phyloP scores from a whole-genome alignment of 2,113 vertebrate genomes.

The Baryphthengus martii region DNA sequence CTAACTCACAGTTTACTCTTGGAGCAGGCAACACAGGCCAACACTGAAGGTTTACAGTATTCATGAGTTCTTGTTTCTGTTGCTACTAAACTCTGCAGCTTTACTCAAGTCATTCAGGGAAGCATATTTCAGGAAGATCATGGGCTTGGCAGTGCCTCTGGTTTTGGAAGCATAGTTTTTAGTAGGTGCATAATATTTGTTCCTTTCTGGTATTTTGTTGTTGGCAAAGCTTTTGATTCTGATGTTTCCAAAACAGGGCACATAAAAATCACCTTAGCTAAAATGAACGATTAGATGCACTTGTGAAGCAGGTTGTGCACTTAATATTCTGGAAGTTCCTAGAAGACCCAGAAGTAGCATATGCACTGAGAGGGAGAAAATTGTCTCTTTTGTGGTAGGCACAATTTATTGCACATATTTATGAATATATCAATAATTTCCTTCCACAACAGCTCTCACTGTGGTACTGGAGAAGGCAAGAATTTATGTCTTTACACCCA shows the following conservation, averaged over 20 bases:
- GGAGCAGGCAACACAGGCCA: background rate
- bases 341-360: background rate
- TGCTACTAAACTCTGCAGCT: background rate
- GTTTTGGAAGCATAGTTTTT: background rate
- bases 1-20: background rate
- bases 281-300: background rate
- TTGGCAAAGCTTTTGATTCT: background rate
- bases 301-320: background rate
- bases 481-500: background rate
- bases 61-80: background rate
- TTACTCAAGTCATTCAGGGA: background rate
- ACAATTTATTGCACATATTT: fast-evolving
- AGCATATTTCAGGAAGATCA: background rate
- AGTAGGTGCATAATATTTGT: background rate
- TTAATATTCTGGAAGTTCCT: background rate
- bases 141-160: background rate
- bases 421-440: background rate
- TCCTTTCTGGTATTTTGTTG: background rate
- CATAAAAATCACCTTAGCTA: background rate
- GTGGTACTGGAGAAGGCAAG: background rate
- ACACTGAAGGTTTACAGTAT: background rate
- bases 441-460: background rate
- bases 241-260: background rate
- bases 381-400: background rate
- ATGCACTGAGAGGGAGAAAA: background rate